Conservation (phyloP, 2,797 vertebrate genomes). For the Falco naumanni region DNA sequence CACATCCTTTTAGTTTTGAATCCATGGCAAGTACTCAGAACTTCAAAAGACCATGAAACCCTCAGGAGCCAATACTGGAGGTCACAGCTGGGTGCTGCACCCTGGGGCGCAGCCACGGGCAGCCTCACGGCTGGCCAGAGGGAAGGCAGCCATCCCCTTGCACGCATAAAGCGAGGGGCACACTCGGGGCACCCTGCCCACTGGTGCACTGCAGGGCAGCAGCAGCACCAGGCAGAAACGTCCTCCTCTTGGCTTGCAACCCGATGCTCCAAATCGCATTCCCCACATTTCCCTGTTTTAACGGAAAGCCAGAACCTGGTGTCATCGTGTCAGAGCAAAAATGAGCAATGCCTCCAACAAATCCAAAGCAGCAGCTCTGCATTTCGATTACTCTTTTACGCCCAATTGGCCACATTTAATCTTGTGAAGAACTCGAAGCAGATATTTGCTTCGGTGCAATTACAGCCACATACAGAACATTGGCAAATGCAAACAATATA, state of each 20-base stretch:
- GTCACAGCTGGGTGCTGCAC: not conserved
- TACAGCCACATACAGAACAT: slow-evolving; percentile 65
- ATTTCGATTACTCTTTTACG: slow-evolving; percentile 65
- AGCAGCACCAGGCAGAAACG: not conserved
- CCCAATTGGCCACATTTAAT: slow-evolving; percentile 70
- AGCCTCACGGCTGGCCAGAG: not conserved
- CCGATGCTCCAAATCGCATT: accelerated
- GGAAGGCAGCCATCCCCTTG: not conserved
- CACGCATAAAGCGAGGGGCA: accelerated
- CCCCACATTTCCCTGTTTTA: not conserved
- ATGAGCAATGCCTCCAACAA: slow-evolving; percentile 50
- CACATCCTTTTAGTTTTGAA: not conserved
- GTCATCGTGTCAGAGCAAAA: slow-evolving; percentile 25
- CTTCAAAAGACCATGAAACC: not conserved
- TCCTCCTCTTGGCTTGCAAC: not conserved
- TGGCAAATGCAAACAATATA: slow-evolving; percentile 74
- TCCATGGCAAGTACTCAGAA: not conserved
- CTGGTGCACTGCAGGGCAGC: not conserved
- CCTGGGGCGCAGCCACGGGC: not conserved
- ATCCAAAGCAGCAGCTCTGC: slow-evolving; percentile 55
- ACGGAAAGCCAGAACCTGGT: not conserved
- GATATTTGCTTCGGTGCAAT: slow-evolving; percentile 66
- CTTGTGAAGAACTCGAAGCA: slow-evolving; percentile 60
- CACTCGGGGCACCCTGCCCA: accelerated
- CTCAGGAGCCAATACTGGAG: not conserved